Conservation (phyloP, 2,888 invertebrate genomes). For the Heliconius aoede region DNA sequence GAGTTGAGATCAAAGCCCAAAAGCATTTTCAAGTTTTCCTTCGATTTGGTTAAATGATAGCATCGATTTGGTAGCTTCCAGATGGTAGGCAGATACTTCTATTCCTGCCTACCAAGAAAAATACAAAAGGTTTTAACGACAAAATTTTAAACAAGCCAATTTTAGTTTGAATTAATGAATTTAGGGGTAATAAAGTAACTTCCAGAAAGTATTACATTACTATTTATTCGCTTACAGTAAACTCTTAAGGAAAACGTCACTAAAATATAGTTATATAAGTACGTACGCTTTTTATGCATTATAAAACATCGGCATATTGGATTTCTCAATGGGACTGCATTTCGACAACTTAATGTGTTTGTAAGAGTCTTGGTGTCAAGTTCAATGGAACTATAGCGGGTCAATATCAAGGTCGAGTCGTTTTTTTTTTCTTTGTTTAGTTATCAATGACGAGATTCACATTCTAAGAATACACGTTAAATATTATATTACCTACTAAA, state of each 20-base stretch:
- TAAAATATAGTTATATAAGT: not conserved
- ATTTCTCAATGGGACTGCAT: not conserved
- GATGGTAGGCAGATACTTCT: not conserved
- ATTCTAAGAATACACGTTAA: not conserved
- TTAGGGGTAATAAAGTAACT: not conserved
- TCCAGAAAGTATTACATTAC: not conserved
- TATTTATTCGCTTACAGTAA: not conserved
- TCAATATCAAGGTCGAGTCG: conserved; percentile 14
- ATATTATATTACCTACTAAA: not conserved
- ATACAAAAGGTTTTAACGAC: not conserved
- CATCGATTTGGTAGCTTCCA: too few relatives aligned
- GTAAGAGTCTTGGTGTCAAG: conserved; percentile 8
- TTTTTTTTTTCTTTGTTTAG: conserved; percentile 1
- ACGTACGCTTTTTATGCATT: not conserved
- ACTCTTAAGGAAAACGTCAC: not conserved
- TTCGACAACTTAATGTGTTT: conserved; percentile 13
- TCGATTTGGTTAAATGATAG: not conserved
- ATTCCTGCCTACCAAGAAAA: not conserved
- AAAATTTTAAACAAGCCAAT: not conserved
- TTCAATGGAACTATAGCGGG: conserved; percentile 18
- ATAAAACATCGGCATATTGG: not conserved
- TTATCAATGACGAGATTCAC: not conserved
- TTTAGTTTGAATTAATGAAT: too few relatives aligned
- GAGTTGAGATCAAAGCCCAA: too few relatives aligned
- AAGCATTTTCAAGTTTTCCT: too few relatives aligned